These are phyloP conservation scores for Trachelus tabidus DNA, from an alignment of 2,888 invertebrate species.

Conservation along the genomic window DNA sequence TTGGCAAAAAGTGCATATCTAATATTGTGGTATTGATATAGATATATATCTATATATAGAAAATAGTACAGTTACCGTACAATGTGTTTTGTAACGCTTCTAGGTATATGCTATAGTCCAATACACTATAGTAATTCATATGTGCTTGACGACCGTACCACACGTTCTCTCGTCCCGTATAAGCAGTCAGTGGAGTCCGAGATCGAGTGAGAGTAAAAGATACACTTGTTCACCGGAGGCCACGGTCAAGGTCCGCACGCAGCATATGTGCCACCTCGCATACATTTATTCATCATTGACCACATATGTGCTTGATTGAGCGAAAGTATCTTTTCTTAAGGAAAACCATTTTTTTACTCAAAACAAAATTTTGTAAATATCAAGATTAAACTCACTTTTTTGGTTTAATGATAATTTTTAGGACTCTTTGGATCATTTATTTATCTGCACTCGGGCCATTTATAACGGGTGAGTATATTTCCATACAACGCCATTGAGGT, in stretches of 20 bases:
- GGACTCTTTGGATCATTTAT: not conserved
- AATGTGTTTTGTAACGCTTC: not conserved
- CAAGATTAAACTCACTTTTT: not conserved
- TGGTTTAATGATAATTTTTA: not conserved
- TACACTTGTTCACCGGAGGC: conserved; percentile 18
- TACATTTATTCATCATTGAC: not conserved
- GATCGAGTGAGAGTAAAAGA: conserved; percentile 6
- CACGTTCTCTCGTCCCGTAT: not conserved
- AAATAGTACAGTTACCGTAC: not conserved
- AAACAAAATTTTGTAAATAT: not conserved
- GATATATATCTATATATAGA: not conserved
- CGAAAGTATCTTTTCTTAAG: not conserved
- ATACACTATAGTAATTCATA: not conserved
- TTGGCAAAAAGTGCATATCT: not conserved
- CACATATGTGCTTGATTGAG: not conserved
- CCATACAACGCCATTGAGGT: not conserved
- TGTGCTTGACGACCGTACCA: not conserved
- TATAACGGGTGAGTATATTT: not conserved
- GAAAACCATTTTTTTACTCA: not conserved
- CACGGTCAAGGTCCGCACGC: conserved; percentile 18
- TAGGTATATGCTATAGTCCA: not conserved
- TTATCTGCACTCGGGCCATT: no score
- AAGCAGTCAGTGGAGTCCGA: not conserved
- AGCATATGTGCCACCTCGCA: not conserved
- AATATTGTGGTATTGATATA: not conserved